phyloP scores from a whole-genome alignment of 2,888 invertebrate genomes.

The Subacronicta megacephala region DNA sequence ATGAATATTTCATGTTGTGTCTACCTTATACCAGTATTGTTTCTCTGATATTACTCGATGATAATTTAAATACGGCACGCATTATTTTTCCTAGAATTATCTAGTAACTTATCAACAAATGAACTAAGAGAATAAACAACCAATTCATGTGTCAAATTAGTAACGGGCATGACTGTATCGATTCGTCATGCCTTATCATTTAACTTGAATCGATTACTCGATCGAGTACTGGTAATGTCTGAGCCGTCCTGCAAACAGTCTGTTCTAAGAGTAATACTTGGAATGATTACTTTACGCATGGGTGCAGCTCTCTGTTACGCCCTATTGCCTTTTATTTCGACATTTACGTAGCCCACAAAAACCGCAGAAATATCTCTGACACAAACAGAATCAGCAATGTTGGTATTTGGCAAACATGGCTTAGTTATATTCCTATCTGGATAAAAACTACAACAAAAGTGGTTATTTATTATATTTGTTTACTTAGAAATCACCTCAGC shows the following conservation, averaged over 20 bases:
- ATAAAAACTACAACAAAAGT: too few species aligned
- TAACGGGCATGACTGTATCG: slow-evolving; percentile 32
- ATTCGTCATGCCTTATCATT: slow-evolving; percentile 49
- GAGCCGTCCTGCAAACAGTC: slow-evolving; percentile 26
- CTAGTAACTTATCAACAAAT: slow-evolving; percentile 8
- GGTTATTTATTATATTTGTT: too few species aligned
- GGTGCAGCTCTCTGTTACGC: slow-evolving; percentile 71
- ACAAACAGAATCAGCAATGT: slow-evolving; percentile 7
- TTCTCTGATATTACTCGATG: background rate
- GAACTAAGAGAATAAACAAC: slow-evolving; percentile 28
- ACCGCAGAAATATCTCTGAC: slow-evolving; percentile 28
- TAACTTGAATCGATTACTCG: slow-evolving; percentile 48
- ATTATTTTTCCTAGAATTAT: slow-evolving; percentile 22
- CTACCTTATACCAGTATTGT: background rate
- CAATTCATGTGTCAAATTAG: slow-evolving; percentile 48
- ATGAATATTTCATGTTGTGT: too few species aligned
- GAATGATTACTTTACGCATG: slow-evolving; percentile 78
- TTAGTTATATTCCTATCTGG: background rate
- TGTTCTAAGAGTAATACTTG: slow-evolving; percentile 58
- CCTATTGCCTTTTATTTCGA: slow-evolving; percentile 76
- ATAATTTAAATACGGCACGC: background rate
- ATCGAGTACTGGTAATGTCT: slow-evolving; percentile 26
- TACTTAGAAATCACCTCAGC: too few species aligned
- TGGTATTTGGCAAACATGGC: slow-evolving; percentile 28
- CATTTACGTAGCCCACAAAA: slow-evolving; percentile 60